Percentiles rank a stretch among this genome's conserved stretches.
These are phyloP conservation scores for Melolontha melolontha DNA, from an alignment of 2,888 invertebrate genomes.

Conservation along the genomic window DNA sequence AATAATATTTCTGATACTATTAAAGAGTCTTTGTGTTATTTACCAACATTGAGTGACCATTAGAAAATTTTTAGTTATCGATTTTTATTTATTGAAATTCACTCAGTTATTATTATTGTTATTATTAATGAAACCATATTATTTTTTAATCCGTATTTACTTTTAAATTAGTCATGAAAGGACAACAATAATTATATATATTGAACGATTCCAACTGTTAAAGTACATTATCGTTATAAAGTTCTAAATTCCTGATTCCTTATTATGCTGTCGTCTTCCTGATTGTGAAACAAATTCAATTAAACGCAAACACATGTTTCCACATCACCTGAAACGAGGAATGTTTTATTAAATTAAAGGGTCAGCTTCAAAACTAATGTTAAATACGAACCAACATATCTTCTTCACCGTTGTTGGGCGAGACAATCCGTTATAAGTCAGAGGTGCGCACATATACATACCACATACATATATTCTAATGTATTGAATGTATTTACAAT, in stretches of 20 bases:
- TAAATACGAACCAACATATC: constrained; percentile 25
- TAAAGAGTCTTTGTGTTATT: too few species aligned
- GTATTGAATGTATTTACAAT: constrained; percentile 24
- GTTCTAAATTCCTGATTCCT: constrained; percentile 10
- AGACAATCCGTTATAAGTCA: constrained; percentile 35
- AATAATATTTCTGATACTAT: too few species aligned
- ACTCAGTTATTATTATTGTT: too few species aligned
- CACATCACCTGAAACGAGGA: constrained; percentile 30
- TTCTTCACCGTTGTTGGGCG: constrained; percentile 37
- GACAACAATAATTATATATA: too few species aligned
- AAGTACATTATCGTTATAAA: constrained; percentile 3
- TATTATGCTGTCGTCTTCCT: constrained; percentile 11
- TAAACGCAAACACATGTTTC: constrained; percentile 26
- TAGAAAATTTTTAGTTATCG: too few species aligned
- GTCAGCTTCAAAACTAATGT: constrained; percentile 33
- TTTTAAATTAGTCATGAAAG: too few species aligned
- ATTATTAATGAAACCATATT: too few species aligned
- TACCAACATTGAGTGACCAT: too few species aligned
- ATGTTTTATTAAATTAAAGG: constrained; percentile 38
- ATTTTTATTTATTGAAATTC: too few species aligned
- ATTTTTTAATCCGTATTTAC: too few species aligned
- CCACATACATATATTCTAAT: constrained; percentile 21
- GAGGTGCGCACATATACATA: constrained; percentile 16
- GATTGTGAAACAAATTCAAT: constrained; percentile 28
- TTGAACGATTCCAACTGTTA: too few species aligned